Percentiles rank a stretch among this genome's conserved stretches.
phyloP scores from a whole-genome alignment of 2,113 vertebrate genomes.

The Amazona guildingii region DNA sequence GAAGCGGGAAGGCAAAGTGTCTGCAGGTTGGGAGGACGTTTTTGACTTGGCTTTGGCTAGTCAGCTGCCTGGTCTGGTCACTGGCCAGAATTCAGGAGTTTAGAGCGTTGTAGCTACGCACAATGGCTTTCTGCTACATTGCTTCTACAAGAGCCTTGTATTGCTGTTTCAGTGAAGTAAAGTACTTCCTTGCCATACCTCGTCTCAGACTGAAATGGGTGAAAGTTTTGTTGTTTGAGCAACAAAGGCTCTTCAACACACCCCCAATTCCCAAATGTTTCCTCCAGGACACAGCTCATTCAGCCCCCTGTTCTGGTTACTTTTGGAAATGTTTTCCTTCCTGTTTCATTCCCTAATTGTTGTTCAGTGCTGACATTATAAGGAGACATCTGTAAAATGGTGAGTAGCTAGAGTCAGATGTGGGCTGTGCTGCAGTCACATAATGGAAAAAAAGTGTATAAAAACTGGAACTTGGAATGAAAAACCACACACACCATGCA shows the following conservation, averaged over 20 bases:
- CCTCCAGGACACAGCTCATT: background rate
- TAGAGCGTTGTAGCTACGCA: rapidly evolving
- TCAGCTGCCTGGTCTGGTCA: background rate
- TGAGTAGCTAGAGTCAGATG: background rate
- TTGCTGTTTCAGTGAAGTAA: background rate
- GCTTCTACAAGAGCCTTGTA: background rate
- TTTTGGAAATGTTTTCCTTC: background rate
- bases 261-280: background rate
- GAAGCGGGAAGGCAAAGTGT: background rate
- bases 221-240: background rate
- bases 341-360: background rate
- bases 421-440: background rate
- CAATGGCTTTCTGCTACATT: background rate
- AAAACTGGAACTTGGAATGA: background rate
- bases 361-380: background rate
- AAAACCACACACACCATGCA: background rate
- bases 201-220: background rate
- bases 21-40: background rate
- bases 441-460: background rate
- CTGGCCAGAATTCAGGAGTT: background rate
- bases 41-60: background rate
- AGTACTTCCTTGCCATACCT: background rate
- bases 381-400: background rate
- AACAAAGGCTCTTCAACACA: background rate
- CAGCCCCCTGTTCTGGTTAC: background rate